These are phyloP conservation scores for Pipistrellus pipistrellus DNA, from an alignment of 2,797 vertebrate species.

Conservation along the genomic window DNA sequence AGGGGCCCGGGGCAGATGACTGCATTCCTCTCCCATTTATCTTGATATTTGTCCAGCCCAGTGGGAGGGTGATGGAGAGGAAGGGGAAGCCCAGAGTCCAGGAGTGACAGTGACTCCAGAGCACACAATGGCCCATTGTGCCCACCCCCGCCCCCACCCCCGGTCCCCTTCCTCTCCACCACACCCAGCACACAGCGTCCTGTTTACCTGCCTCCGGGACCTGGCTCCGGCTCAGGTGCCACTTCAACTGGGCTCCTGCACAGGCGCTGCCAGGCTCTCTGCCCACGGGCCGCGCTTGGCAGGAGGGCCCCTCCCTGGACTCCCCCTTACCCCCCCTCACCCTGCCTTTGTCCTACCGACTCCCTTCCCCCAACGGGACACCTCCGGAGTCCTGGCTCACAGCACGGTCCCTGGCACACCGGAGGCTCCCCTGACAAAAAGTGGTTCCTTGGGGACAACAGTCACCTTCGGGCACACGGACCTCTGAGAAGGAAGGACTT, in stretches of 20 bases:
- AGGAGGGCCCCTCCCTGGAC: neutral
- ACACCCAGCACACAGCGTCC: conserved; percentile 61
- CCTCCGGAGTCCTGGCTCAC: neutral
- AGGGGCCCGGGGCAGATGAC: neutral
- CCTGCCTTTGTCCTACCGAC: conserved; percentile 6
- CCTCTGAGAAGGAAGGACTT: neutral
- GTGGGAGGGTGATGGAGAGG: neutral
- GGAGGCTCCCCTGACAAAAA: neutral
- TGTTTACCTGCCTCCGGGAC: conserved; percentile 78
- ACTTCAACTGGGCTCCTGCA: conserved; percentile 56
- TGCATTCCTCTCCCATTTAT: neutral
- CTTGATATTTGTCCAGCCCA: neutral
- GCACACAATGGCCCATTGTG: conserved; percentile 74
- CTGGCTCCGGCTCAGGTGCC: conserved; percentile 72
- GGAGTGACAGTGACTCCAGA: neutral
- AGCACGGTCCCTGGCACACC: neutral
- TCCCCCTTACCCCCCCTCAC: neutral
- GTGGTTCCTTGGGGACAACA: neutral
- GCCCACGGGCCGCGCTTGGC: conserved; percentile 56
- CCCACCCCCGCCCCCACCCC: neutral
- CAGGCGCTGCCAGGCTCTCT: conserved; percentile 58
- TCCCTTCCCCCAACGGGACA: neutral
- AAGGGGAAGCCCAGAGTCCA: neutral
- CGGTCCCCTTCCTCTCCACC: conserved; percentile 24
- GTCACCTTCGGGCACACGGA: neutral